Percentiles rank a stretch among this genome's conserved stretches.
Conservation (phyloP, 2,888 invertebrate genomes). For the Agriopis marginaria region DNA sequence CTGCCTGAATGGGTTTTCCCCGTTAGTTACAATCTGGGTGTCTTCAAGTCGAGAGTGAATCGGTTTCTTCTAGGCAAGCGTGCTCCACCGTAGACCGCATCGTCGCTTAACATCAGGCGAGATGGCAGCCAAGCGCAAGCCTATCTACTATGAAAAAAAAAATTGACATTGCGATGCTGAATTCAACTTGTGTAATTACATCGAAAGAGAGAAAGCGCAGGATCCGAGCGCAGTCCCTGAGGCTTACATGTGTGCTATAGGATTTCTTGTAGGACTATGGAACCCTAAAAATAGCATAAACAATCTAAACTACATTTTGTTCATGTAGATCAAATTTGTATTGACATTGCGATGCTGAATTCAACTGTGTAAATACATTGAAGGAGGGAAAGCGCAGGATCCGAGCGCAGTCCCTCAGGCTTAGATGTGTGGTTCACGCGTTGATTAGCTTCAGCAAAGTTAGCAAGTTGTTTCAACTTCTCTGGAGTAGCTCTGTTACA, state of each 20-base stretch:
- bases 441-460: conserved; percentile 32
- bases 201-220: conserved; percentile 16
- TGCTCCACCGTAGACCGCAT: too few relatives aligned
- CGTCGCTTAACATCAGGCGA: too few relatives aligned
- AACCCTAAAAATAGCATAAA: too few relatives aligned
- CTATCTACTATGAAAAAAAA: too few relatives aligned
- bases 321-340: neutral
- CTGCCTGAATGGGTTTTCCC: too few relatives aligned
- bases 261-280: too few relatives aligned
- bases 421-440: conserved; percentile 26
- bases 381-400: conserved; percentile 13
- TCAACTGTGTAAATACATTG: conserved; percentile 13
- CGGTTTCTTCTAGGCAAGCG: too few relatives aligned
- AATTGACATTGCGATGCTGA: neutral
- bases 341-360: neutral
- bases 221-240: conserved; percentile 21
- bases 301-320: neutral
- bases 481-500: conserved; percentile 4
- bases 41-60: too few relatives aligned
- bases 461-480: conserved; percentile 30
- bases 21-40: too few relatives aligned
- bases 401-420: conserved; percentile 25
- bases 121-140: too few relatives aligned
- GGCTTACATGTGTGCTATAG: conserved; percentile 28
- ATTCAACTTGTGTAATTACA: conserved; percentile 9